Base-by-base conservation (phyloP, 2,888 invertebrate genomes). In the Steromphala cineraria region DNA sequence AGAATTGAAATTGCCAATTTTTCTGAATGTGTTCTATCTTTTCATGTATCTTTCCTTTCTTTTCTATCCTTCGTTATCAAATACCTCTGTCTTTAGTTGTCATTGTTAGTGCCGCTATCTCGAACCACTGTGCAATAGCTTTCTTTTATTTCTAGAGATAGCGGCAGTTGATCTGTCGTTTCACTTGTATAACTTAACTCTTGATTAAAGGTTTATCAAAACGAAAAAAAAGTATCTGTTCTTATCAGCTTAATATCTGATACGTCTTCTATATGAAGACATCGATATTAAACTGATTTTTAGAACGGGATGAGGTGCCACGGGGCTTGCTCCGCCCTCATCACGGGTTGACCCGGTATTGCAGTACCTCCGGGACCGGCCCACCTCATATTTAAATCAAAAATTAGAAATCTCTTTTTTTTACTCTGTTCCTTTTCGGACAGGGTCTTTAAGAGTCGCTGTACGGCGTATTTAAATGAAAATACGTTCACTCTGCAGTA, bases 161-260 rank as follows among this genome's bases (percentile, higher is more conserved):
- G 46, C 13, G 46, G 46, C 10, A 46, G n/a, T 46, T 8, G 46
- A 13, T 46, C 46, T 5, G 46, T 46, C 46, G 7, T 46, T 46
- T 46, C 10, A 46, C 13, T 46, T 46, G 46, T 46, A 46, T 1
- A 10, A 13, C 13, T 46, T 46, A 1, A 1, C 13, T 5, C 10
- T 1, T 46, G 7, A 46, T 10, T 46, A 46, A 46, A 46, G 46
- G 10, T 5, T 46, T 46, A 46, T 46, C 5, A 4, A 46, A 46
- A 46, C 46, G 46, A 36, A 36, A 46, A 46, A n/a, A 46, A 46
- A 46, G 46, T 40, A 79, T 79, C 79, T 67, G 79, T 79, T 79
- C 79, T 79, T 79, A 71, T 79, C 79, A 83, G 95, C 95, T 95
- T 95, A 95, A 95, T 95, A 95, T 95, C 95, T 95, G 95, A 95